Base-by-base conservation (phyloP, 1,140 invertebrate genomes). In the Uloborus diversus region DNA sequence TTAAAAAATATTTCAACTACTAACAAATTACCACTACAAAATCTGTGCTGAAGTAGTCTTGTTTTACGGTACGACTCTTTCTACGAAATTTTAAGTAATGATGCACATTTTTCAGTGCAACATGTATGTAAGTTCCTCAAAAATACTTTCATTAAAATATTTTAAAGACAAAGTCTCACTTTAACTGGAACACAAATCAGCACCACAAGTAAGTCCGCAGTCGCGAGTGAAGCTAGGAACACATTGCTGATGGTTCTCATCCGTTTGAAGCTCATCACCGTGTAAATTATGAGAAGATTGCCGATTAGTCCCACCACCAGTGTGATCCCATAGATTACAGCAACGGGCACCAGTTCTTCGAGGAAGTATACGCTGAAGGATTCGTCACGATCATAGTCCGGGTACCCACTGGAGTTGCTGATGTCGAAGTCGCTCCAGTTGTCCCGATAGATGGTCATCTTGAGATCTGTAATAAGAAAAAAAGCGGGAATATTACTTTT, bases 181-280 rank as follows among this genome's bases (percentile, higher is more conserved):
- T 93, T 93, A 0, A 93, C 90, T 11, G 92, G 92, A 66, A 93
- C 91, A 85, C 92, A 93, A 82, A 93, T 89, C 30, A 90, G 86
- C 64, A 93, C 91, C 7, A 93, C 88, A 17, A 93, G 86, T 1
- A 93, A 87, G 86, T 93, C 92, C 1, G 92, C 92, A 1, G 90
- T 90, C 4, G 92, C 91, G 28, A 93, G 85, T 83, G 91, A 91
- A 2, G 90, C 90, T 25, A 93, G 86, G 81, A 94, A 93, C 4
- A 93, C 89, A 82, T 94, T 94, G 4, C 92, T 93, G 2, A 92
- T 89, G 83, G 84, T 91, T 79, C 88, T 85, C 86, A 91, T 91
- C 61, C 90, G 85, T 61, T 89, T 62, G 75, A 86, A 86, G 37
- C 83, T 82, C 14, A 73, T 35, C 13, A 84, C 83, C 2, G 81